phyloP scores from a whole-genome alignment of 2,888 invertebrate genomes.

The Ochropleura leucogaster region DNA sequence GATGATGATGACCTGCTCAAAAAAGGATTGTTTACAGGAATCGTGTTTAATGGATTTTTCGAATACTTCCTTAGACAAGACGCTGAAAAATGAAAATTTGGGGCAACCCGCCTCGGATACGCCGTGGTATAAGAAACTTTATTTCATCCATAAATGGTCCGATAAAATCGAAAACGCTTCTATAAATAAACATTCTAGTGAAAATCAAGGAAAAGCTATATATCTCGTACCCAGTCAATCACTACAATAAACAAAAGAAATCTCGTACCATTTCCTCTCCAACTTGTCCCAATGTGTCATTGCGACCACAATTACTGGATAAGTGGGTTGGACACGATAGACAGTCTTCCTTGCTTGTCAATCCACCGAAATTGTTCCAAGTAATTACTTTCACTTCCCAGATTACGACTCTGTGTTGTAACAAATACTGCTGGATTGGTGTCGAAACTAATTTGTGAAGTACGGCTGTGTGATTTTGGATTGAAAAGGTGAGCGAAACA shows the following conservation, averaged over 20 bases:
- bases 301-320: constrained; percentile 37
- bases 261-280: constrained; percentile 24
- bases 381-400: constrained; percentile 62
- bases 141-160: neutral
- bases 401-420: constrained; percentile 46
- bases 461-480: constrained; percentile 8
- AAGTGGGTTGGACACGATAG: constrained; percentile 47
- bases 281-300: constrained; percentile 25
- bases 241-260: constrained; percentile 29
- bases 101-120: no score
- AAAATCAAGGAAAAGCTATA: constrained; percentile 3
- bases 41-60: neutral
- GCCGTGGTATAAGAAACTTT: neutral
- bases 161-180: neutral
- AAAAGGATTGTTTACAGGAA: neutral
- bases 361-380: constrained; percentile 50
- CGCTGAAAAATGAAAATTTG: no score
- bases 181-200: neutral
- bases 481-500: neutral
- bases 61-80: neutral
- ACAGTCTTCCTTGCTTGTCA: constrained; percentile 57
- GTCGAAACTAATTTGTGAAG: constrained; percentile 55
- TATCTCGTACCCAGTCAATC: constrained; percentile 21
- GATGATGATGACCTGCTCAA: no score
- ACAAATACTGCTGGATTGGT: constrained; percentile 43